Percentiles rank a stretch among this genome's conserved stretches.
Evolutionary conservation across 2,888 invertebrate genomes (phyloP).

Genomic region (Labia minor): DNA sequence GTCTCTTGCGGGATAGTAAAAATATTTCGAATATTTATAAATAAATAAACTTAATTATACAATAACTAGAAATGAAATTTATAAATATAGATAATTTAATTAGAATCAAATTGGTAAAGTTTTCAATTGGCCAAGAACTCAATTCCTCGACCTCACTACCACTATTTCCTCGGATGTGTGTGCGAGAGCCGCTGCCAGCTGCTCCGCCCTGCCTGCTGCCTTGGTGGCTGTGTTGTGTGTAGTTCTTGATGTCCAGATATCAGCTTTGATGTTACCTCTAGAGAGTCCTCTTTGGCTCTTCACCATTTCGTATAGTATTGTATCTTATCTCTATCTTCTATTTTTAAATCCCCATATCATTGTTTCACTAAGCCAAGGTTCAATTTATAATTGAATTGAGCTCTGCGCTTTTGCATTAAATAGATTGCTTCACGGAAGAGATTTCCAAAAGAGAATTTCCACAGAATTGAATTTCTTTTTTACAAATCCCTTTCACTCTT

Average conservation of each 20-base stretch:
- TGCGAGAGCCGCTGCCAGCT: background rate
- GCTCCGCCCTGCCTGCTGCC: constrained; percentile 33
- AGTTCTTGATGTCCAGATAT: constrained; percentile 29
- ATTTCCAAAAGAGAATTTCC: background rate
- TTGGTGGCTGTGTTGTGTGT: constrained; percentile 33
- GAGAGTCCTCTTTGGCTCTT: background rate
- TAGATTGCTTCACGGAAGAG: background rate
- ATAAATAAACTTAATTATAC: too few species aligned
- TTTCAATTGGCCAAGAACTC: too few species aligned
- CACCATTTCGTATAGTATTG: background rate
- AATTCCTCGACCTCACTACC: too few species aligned
- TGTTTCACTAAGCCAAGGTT: background rate
- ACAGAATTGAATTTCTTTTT: too few species aligned
- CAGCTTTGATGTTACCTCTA: background rate
- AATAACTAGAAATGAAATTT: too few species aligned
- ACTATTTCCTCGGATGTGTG: background rate
- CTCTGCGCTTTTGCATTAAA: background rate
- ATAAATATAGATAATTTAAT: too few species aligned
- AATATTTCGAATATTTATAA: too few species aligned
- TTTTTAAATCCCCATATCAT: background rate
- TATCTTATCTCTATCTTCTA: background rate
- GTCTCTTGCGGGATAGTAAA: too few species aligned
- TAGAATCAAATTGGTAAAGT: too few species aligned
- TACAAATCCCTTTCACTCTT: background rate
- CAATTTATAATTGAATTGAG: background rate